A percentile compares a stretch with the other conserved stretches of the same genome.
phyloP scores from a whole-genome alignment of 2,888 invertebrate genomes.

The Villa cingulata region DNA sequence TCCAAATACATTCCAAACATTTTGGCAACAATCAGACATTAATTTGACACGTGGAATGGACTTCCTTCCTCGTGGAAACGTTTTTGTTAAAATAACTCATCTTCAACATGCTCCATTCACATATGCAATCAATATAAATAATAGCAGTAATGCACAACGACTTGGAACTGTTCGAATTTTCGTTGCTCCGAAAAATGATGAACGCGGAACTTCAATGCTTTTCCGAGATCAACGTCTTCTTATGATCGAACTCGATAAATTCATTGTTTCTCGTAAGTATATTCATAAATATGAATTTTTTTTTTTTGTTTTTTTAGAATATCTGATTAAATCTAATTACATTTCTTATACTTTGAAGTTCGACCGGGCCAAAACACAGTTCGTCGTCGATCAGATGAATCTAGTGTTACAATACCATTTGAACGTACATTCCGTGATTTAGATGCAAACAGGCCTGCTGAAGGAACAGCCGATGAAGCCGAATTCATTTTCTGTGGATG shows the following conservation, averaged over 20 bases:
- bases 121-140: constrained; percentile 48
- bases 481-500: constrained; percentile 69
- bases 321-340: no score
- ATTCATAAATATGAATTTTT: not conserved
- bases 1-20: constrained; percentile 46
- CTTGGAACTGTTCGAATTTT: constrained; percentile 49
- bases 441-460: constrained; percentile 42
- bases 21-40: constrained; percentile 62
- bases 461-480: constrained; percentile 35
- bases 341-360: constrained; percentile 37
- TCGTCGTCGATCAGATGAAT: constrained; percentile 47
- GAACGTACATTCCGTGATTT: constrained; percentile 59
- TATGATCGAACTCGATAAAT: constrained; percentile 51
- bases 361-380: constrained; percentile 49
- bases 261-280: constrained; percentile 41
- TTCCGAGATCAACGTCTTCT: constrained; percentile 43
- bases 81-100: constrained; percentile 54
- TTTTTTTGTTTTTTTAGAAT: no score
- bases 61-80: constrained; percentile 55
- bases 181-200: constrained; percentile 46
- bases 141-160: constrained; percentile 33
- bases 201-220: constrained; percentile 42
- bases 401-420: constrained; percentile 65
- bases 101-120: constrained; percentile 54
- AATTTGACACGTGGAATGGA: constrained; percentile 63